phyloP scores from a whole-genome alignment of 2,888 invertebrate genomes.

The Andrena hattorfiana region DNA sequence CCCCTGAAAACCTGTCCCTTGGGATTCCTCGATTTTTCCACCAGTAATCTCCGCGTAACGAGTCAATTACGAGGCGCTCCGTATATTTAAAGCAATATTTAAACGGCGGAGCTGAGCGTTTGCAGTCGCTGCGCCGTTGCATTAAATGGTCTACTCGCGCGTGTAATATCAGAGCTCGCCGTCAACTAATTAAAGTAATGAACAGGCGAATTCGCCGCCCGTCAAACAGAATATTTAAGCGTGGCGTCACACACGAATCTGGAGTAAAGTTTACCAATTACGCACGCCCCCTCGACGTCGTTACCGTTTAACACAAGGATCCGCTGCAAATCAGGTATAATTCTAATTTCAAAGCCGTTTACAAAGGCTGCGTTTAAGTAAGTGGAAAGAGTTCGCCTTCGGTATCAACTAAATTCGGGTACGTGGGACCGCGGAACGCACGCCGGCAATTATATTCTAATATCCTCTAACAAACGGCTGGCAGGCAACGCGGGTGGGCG shows the following conservation, averaged over 20 bases:
- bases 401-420: neutral
- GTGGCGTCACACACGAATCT: neutral
- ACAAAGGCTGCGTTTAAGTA: too few relatives aligned
- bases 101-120: neutral
- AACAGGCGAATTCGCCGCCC: slow-evolving; percentile 54
- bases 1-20: neutral
- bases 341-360: too few relatives aligned
- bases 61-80: slow-evolving; percentile 14
- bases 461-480: slow-evolving; percentile 18
- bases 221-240: slow-evolving; percentile 31
- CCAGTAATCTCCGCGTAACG: neutral
- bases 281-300: too few relatives aligned
- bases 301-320: too few relatives aligned
- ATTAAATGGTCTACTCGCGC: neutral
- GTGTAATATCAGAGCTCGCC: slow-evolving; percentile 50
- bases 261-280: neutral
- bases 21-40: neutral
- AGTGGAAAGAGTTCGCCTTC: too few relatives aligned
- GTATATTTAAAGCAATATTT: slow-evolving; percentile 18
- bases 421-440: neutral
- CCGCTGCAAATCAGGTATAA: too few relatives aligned
- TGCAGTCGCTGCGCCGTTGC: slow-evolving; percentile 9
- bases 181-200: slow-evolving; percentile 64
- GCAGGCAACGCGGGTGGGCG: neutral
- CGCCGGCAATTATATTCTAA: slow-evolving; percentile 29